A percentile compares a stretch with the other conserved stretches of the same genome.
Evolutionary conservation across 2,797 vertebrate genomes (phyloP).

Genomic region (Acropternis orthonyx): DNA sequence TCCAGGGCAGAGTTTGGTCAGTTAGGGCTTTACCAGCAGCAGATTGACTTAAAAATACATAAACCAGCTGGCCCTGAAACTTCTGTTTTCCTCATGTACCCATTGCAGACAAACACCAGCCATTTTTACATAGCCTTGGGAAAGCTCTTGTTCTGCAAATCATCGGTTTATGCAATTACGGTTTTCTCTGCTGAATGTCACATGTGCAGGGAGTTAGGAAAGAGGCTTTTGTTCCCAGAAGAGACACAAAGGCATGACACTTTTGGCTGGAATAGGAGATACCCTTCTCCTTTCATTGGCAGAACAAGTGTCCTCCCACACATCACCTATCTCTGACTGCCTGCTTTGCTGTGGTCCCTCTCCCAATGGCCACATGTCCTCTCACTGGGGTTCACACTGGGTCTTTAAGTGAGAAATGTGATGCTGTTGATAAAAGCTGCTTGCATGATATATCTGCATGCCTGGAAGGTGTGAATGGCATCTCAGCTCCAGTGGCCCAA

Average conservation of each 20-base stretch:
- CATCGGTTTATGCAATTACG: neutral
- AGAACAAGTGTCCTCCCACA: rapidly evolving
- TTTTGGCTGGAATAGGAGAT: neutral
- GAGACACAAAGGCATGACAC: neutral
- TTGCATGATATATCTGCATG: rapidly evolving
- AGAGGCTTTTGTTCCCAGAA: neutral
- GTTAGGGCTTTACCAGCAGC: slow-evolving; percentile 18
- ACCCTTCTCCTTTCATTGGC: neutral
- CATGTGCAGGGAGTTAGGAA: neutral
- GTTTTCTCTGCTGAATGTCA: neutral
- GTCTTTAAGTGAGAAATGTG: neutral
- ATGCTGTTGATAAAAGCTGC: neutral
- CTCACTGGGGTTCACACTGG: neutral
- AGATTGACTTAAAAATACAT: neutral
- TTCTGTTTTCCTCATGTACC: neutral
- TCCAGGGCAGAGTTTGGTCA: neutral
- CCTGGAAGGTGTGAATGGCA: neutral
- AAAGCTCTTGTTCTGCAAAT: neutral
- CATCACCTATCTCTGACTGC: neutral
- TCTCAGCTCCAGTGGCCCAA: neutral
- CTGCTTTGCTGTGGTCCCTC: neutral
- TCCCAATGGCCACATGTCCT: neutral
- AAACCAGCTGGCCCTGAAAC: neutral
- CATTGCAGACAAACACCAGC: neutral
- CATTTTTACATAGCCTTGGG: slow-evolving; percentile 20